Base-by-base conservation (phyloP, 2,113 vertebrate species). In the Benthochromis sp. region DNA sequence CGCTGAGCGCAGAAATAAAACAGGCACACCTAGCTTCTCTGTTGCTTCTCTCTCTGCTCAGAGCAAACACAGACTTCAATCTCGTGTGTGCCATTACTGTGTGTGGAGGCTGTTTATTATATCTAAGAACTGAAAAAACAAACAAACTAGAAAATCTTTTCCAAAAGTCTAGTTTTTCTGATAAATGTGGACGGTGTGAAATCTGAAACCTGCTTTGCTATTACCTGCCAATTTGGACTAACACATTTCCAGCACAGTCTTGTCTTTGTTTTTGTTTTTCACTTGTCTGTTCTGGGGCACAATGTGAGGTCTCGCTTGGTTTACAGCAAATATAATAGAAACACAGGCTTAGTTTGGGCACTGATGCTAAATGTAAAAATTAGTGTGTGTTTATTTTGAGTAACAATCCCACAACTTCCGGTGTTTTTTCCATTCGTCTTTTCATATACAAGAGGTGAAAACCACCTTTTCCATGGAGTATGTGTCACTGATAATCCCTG, bases 231-330 rank as follows among this genome's bases (percentile, higher is more conserved):
- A 47, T 29, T 17, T 47, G 69, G 40, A 76, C 40, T 11, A 76
- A 45, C 24, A 76, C 40, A 29, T 76, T 73, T 17, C 40, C 69
- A 50, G 16, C 71, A 50, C 43, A 50, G 16, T 73, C 69, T 45
- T 45, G 69, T 27, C 38, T 73, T 45, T 73, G 69, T 43, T 27
- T 45, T 73, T 73, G 38, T 76, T 50, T 76, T 50, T 76, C 43
- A 76, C 40, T 76, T 31, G 71, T 19, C 24, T 76, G 4, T 31
- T 50, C 24, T 50, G 71, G 16, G 14, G 24, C 16, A 76, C 24
- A 76, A 76, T 31, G 24, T 50, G 43, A 76, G 6, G 16, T 76
- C 43, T 76, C 21, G 1, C 40, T 29, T 76, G 24, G 71, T 76
- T 76, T 76, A 47, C 71, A 76, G 71, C 5, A 76, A 50, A 76